Evolutionary conservation across 2,888 invertebrate species (phyloP).

Genomic region (Meta bourneti): DNA sequence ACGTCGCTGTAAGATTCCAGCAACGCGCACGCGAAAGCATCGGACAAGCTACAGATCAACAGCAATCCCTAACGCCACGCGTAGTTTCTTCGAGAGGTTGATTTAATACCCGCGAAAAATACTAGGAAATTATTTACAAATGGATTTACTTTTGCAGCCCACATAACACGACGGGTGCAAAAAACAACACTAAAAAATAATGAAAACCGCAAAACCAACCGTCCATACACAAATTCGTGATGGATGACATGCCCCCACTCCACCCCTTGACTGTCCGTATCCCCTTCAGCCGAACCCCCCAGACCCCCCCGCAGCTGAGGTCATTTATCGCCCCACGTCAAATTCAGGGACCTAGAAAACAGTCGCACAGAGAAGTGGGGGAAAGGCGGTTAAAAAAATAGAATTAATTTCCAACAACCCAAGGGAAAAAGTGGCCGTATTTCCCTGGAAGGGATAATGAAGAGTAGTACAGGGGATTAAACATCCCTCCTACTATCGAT

Average conservation of each 20-base stretch:
- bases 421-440: constrained; percentile 32
- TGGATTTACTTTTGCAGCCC: constrained; percentile 40
- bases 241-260: constrained; percentile 57
- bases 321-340: constrained; percentile 73
- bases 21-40: too few species aligned
- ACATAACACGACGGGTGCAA: constrained; percentile 17
- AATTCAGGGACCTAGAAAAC: constrained; percentile 67
- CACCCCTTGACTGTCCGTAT: constrained; percentile 14
- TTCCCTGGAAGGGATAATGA: constrained; percentile 44
- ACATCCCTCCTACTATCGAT: constrained; percentile 44
- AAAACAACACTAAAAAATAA: constrained; percentile 39
- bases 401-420: constrained; percentile 53
- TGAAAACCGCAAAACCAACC: constrained; percentile 69
- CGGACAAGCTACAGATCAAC: too few species aligned
- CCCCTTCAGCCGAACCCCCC: constrained; percentile 2
- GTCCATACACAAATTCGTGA: constrained; percentile 67
- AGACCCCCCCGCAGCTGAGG: constrained; percentile 35
- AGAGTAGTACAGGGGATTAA: constrained; percentile 58
- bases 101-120: constrained; percentile 44
- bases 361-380: constrained; percentile 35
- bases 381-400: constrained; percentile 30
- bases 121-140: constrained; percentile 58
- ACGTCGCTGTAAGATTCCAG: too few species aligned
- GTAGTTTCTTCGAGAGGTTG: background rate
- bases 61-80: too few species aligned